Evolutionary conservation across 2,113 vertebrate genomes (phyloP), one percentile per base, ranked within the genome.

Genomic region (Toxotes jaculatrix): DNA sequence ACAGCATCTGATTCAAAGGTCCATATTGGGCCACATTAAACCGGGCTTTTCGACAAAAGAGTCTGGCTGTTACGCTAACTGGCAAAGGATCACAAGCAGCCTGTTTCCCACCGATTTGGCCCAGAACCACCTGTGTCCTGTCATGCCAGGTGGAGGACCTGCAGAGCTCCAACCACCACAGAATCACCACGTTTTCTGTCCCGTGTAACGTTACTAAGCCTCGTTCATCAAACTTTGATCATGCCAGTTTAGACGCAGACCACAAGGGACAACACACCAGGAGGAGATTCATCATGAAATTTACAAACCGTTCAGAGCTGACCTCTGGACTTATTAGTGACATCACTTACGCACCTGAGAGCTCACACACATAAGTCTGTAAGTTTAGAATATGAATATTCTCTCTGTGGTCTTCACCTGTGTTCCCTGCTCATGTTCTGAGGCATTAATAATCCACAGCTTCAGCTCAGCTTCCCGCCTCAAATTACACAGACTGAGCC

Each of bases 371-470:
- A 47, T 5, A 21, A 2, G 42, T 55, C 38, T 51, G 17, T 12
- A 19, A 4, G 31, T 74, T 71, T 11, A 23, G 10, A 65, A 62
- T 69, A 67, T 64, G 38, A 49, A 86, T 77, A 49, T 78, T 86
- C 32, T 64, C 40, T 82, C 56, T 70, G 76, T 43, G 43, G 16
- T 77, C 31, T 79, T 80, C 64, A 40, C 55, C 16, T 57, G 23
- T 65, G 83, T 32, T 76, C 53, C 74, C 84, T 72, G 71, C 87
- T 92, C 88, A 77, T 77, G 87, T 92, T 89, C 86, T 63, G 38
- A 38, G 42, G 1, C 87, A 91, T 94, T 67, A 93, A 94, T 94
- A 91, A 93, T 92, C 61, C 66, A 93, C 38, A 53, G 55, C 51
- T 56, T 31, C 31, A 74, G 88, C 82, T 94, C 90, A 76, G 76